phyloP scores from a whole-genome alignment of 2,113 vertebrate species.

The Brienomyrus longianalis region DNA sequence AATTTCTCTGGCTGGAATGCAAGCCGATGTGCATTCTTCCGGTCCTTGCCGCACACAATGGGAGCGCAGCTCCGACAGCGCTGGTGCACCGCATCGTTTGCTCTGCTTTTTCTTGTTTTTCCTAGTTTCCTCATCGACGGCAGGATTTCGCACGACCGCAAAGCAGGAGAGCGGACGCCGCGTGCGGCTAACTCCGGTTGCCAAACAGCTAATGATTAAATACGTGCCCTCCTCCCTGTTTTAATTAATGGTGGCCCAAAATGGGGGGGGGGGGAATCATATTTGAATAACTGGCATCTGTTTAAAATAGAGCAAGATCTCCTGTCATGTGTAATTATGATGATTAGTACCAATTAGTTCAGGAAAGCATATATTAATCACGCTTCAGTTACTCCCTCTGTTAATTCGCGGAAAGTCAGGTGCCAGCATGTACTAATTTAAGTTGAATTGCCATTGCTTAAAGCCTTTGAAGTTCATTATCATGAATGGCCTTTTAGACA shows the following conservation, averaged over 20 bases:
- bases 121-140: not conserved
- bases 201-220: not conserved
- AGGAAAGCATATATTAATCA: constrained; percentile 1
- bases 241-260: constrained; percentile 1
- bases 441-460: constrained; percentile 1
- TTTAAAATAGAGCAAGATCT: constrained; percentile 10
- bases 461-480: constrained; percentile 15
- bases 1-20: not conserved
- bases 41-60: not conserved
- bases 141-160: not conserved
- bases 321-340: constrained; percentile 7
- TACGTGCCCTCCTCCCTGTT: not conserved
- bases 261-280: not conserved
- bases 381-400: not conserved
- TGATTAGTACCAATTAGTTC: constrained; percentile 13
- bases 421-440: not conserved
- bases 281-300: constrained; percentile 15
- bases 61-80: too few relatives aligned
- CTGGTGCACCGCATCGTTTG: not conserved
- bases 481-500: constrained; percentile 2
- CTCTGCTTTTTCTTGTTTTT: too few relatives aligned
- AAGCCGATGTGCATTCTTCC: not conserved
- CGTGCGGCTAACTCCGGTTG: not conserved
- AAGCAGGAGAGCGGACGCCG: not conserved
- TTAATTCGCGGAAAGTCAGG: not conserved